A percentile compares a stretch with the other conserved stretches of the same genome.
Evolutionary conservation across 2,113 vertebrate genomes (phyloP).

Genomic region (Oncorhynchus gorbuscha): DNA sequence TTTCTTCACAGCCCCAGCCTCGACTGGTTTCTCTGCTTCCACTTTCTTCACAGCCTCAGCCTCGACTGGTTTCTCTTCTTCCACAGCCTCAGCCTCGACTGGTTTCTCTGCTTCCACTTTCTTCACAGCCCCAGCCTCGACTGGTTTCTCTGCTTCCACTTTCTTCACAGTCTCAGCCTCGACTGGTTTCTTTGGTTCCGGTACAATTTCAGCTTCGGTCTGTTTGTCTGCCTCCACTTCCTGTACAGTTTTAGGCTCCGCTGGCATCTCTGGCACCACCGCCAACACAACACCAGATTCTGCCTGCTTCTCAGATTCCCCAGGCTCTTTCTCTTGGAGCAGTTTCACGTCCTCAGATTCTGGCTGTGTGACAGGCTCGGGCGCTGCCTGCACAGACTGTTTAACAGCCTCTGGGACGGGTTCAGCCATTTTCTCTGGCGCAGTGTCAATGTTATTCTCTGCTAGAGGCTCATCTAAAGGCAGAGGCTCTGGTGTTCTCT

Average conservation of each 20-base stretch:
- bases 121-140: too few relatives aligned
- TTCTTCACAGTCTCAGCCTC: too few relatives aligned
- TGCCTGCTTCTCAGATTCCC: background rate
- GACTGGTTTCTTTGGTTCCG: too few relatives aligned
- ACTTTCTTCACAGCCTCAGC: too few relatives aligned
- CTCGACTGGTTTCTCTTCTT: too few relatives aligned
- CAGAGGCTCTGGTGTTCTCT: slow-evolving; percentile 51
- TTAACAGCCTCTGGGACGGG: slow-evolving; percentile 21
- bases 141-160: too few relatives aligned
- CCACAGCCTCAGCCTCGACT: too few relatives aligned
- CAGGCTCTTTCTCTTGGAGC: background rate
- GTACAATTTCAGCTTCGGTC: too few relatives aligned
- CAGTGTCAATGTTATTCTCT: slow-evolving; percentile 39
- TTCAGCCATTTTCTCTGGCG: slow-evolving; percentile 52
- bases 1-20: too few relatives aligned
- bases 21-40: too few relatives aligned
- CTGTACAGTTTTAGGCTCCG: background rate
- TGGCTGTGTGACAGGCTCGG: background rate
- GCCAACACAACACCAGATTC: background rate
- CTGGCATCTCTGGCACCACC: background rate
- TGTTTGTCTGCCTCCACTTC: background rate
- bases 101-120: too few relatives aligned
- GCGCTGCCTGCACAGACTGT: slow-evolving; percentile 20
- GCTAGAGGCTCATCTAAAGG: slow-evolving; percentile 39
- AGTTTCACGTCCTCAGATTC: background rate